Conservation (phyloP, 1,140 invertebrate genomes). For the Zelostemma sp. region DNA sequence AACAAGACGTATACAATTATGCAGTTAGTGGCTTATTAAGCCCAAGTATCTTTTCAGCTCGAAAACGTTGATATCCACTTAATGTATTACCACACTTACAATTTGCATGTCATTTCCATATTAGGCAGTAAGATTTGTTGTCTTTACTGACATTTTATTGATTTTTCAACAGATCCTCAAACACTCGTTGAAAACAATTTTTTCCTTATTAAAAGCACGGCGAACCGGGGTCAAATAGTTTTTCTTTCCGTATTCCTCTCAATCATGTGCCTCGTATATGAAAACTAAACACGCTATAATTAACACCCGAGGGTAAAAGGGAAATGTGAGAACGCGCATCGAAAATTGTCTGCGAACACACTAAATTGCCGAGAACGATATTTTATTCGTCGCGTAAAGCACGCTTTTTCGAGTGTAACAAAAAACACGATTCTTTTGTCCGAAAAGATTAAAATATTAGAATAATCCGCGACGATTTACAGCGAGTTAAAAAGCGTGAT, state of each 20-base stretch:
- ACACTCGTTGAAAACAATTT: background rate
- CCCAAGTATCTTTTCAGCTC: slow-evolving; percentile 3
- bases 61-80: background rate
- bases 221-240: too few species aligned
- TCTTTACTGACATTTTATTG: background rate
- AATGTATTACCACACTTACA: background rate
- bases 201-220: too few species aligned
- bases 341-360: too few species aligned
- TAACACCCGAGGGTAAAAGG: background rate
- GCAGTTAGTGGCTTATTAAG: slow-evolving; percentile 6
- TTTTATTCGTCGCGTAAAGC: too few species aligned
- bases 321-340: too few species aligned
- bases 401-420: too few species aligned
- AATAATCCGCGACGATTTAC: background rate
- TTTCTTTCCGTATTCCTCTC: too few species aligned
- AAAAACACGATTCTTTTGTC: too few species aligned
- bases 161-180: background rate
- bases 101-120: slow-evolving; percentile 7
- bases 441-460: too few species aligned
- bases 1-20: slow-evolving; percentile 2
- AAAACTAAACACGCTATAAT: background rate
- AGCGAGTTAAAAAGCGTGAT: background rate
- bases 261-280: background rate
- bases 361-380: too few species aligned
- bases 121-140: background rate